Percentiles rank a stretch among this genome's conserved stretches.
phyloP scores from a whole-genome alignment of 2,797 vertebrate genomes.

The Bovichtus variegatus region DNA sequence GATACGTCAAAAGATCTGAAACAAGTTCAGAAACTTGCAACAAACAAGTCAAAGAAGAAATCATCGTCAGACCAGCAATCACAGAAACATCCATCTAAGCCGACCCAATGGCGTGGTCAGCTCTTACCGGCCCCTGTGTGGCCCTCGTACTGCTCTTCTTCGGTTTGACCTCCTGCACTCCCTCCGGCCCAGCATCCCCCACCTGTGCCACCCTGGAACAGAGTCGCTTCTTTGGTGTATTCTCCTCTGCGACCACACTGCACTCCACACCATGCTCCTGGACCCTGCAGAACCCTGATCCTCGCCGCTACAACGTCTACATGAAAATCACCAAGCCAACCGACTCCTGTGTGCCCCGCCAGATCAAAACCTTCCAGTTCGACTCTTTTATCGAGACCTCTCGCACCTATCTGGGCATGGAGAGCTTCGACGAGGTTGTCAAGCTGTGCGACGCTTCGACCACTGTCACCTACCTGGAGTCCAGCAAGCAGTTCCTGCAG shows the following conservation, averaged over 20 bases:
- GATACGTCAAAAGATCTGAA: conserved; percentile 61
- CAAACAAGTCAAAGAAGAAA: conserved; percentile 63
- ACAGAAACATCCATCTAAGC: conserved; percentile 48
- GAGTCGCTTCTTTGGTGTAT: conserved; percentile 97
- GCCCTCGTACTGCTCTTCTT: conserved; percentile 85
- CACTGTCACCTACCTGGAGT: conserved; percentile 95
- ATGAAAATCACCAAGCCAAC: conserved; percentile 96
- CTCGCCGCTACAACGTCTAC: conserved; percentile 96
- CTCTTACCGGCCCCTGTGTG: conserved; percentile 71
- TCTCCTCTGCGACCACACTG: conserved; percentile 91
- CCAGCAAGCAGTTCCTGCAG: conserved; percentile 97
- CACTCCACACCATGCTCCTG: conserved; percentile 91
- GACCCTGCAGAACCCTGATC: conserved; percentile 99
- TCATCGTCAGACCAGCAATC: conserved; percentile 39
- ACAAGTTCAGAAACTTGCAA: conserved; percentile 74
- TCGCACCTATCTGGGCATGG: conserved; percentile 97
- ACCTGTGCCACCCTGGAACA: conserved; percentile 95
- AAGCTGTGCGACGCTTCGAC: conserved; percentile 93
- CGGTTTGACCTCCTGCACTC: conserved; percentile 85
- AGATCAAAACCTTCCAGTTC: conserved; percentile 96
- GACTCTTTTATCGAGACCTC: conserved; percentile 98
- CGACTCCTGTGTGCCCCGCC: conserved; percentile 86
- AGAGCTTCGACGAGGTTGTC: conserved; percentile 98
- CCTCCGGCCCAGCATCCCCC: conserved; percentile 87
- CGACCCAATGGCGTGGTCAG: conserved; percentile 80